Percentiles rank a stretch among this genome's conserved stretches.
These are phyloP conservation scores for Nasonia giraulti DNA, from an alignment of 1,140 invertebrate genomes.

Conservation along the genomic window DNA sequence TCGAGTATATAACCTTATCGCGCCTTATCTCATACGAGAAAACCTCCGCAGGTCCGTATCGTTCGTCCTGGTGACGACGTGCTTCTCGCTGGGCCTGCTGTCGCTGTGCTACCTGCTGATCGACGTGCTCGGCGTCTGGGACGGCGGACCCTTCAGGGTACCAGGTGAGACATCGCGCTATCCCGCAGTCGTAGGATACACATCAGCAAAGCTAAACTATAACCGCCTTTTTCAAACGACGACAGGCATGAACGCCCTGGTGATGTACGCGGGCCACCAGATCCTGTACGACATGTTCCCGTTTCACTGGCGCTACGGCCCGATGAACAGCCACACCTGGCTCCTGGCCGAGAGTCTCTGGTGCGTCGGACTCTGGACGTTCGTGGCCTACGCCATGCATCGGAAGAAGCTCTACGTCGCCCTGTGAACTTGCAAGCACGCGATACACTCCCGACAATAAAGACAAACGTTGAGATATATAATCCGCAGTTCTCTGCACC, in stretches of 20 bases:
- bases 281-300: conserved; percentile 88
- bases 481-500: background rate
- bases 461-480: conserved; percentile 9
- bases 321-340: conserved; percentile 84
- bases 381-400: conserved; percentile 83
- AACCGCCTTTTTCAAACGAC: background rate
- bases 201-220: background rate
- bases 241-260: conserved; percentile 91
- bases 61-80: conserved; percentile 86
- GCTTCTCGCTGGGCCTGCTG: conserved; percentile 84
- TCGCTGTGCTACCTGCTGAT: conserved; percentile 86
- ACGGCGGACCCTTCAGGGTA: conserved; percentile 86
- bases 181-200: no score
- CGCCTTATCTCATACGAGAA: background rate
- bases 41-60: conserved; percentile 85
- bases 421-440: conserved; percentile 69
- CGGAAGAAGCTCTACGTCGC: conserved; percentile 82
- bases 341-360: conserved; percentile 86
- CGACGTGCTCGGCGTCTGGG: conserved; percentile 86
- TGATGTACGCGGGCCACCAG: conserved; percentile 90
- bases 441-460: background rate
- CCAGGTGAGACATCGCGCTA: conserved; percentile 69
- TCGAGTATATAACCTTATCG: background rate
- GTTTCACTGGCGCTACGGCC: conserved; percentile 84
- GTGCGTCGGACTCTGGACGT: conserved; percentile 87